These are phyloP conservation scores for Meganola albula DNA, from an alignment of 2,888 invertebrate species.

Conservation along the genomic window DNA sequence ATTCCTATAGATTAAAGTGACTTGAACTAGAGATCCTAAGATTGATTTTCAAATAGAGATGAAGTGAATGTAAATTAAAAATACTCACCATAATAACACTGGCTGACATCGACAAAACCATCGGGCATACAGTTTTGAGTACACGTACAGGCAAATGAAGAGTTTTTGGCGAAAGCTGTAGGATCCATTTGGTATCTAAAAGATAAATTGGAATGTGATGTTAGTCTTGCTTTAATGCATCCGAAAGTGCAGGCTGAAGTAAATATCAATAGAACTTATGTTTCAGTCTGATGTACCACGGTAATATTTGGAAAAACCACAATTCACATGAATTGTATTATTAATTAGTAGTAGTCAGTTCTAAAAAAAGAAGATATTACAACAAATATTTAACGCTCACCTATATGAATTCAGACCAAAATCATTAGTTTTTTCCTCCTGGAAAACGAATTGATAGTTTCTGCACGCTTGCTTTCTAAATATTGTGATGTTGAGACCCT, in stretches of 20 bases:
- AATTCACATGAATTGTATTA: too few species aligned
- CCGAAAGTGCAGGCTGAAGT: too few species aligned
- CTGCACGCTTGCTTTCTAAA: conserved; percentile 90
- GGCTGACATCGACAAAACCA: conserved; percentile 83
- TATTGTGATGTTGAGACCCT: conserved; percentile 74
- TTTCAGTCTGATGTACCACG: too few species aligned
- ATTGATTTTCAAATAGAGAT: too few species aligned
- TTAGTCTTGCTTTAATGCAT: too few species aligned
- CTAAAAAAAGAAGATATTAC: neutral
- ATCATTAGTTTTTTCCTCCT: conserved; percentile 32
- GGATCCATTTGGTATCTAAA: conserved; percentile 45
- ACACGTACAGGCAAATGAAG: conserved; percentile 82
- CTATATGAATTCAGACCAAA: conserved; percentile 78
- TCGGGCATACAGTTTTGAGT: conserved; percentile 69
- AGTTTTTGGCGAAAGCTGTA: conserved; percentile 47
- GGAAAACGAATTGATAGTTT: conserved; percentile 70
- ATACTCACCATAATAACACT: conserved; percentile 84
- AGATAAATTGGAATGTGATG: conserved; percentile 9
- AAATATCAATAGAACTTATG: too few species aligned
- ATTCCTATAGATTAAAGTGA: too few species aligned
- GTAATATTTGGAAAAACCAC: too few species aligned
- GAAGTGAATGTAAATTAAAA: neutral
- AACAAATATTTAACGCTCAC: conserved; percentile 52
- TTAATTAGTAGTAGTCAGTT: too few species aligned
- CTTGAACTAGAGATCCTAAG: too few species aligned